Conservation (phyloP, 2,888 invertebrate genomes). For the Balanococcus diminutus region DNA sequence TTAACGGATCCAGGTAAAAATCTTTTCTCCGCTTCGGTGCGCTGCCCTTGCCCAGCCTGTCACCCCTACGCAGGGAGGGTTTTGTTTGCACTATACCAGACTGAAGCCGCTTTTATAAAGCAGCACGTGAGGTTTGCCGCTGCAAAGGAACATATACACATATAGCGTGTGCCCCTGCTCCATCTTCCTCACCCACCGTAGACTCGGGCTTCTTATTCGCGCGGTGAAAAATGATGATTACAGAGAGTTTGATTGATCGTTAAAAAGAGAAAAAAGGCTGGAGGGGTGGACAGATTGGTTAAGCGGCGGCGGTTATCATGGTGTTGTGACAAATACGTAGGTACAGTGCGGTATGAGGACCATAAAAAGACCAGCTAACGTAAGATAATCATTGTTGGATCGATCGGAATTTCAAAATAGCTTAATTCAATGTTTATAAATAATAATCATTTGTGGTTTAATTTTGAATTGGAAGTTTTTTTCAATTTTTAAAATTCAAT, state of each 20-base stretch:
- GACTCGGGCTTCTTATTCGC: background rate
- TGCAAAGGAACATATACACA: no score
- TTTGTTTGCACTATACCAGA: background rate
- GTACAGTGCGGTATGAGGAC: background rate
- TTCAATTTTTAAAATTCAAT: no score
- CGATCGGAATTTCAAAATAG: background rate
- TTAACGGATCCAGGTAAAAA: conserved; percentile 18
- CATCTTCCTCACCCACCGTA: background rate
- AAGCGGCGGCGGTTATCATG: background rate
- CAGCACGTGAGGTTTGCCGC: background rate
- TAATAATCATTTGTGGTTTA: no score
- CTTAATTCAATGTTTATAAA: no score
- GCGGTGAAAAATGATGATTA: background rate
- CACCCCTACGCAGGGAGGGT: background rate
- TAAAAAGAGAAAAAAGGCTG: background rate
- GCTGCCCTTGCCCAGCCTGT: background rate
- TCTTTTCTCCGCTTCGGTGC: no score
- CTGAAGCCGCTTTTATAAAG: background rate
- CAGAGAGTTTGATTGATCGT: background rate
- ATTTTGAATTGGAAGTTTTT: no score
- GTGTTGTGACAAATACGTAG: background rate
- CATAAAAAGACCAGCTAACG: background rate
- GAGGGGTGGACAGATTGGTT: background rate
- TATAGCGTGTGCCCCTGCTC: background rate
- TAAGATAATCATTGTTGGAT: background rate